Evolutionary conservation across 2,797 vertebrate species (phyloP).

Genomic region (Pantherophis vulpinus): DNA sequence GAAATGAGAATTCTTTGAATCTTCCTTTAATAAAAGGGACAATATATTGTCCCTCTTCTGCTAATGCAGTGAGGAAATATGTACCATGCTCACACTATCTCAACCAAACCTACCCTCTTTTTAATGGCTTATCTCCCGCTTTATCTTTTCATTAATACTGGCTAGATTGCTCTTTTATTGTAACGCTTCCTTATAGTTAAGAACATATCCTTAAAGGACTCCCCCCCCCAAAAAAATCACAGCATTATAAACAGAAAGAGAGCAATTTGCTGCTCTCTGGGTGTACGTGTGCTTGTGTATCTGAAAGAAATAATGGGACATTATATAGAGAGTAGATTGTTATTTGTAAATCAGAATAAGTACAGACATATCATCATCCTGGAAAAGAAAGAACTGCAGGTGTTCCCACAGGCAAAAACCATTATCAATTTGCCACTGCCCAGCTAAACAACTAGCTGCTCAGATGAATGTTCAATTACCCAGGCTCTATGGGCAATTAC

Average conservation of each 20-base stretch:
- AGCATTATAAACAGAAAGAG: not conserved
- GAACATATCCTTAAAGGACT: not conserved
- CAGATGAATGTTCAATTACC: constrained; percentile 13
- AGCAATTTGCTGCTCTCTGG: not conserved
- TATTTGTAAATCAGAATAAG: constrained; percentile 1
- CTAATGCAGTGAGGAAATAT: not conserved
- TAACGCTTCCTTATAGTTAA: not conserved
- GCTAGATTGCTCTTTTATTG: not conserved
- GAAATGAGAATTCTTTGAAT: not conserved
- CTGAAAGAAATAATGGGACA: not conserved
- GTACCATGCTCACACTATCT: not conserved
- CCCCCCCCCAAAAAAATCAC: not conserved
- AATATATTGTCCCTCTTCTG: not conserved
- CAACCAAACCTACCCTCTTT: not conserved
- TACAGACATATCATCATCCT: not conserved
- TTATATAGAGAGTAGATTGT: not conserved
- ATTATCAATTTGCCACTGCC: not conserved
- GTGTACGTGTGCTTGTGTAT: not conserved
- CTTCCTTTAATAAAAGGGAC: not conserved
- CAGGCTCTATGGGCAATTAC: not conserved
- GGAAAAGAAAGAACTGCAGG: constrained; percentile 5
- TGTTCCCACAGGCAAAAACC: constrained; percentile 1
- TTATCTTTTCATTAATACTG: not conserved
- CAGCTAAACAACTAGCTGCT: not conserved
- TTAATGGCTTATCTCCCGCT: not conserved